Base-by-base conservation (phyloP, 2,797 vertebrate genomes). In the Oreortyx pictus region DNA sequence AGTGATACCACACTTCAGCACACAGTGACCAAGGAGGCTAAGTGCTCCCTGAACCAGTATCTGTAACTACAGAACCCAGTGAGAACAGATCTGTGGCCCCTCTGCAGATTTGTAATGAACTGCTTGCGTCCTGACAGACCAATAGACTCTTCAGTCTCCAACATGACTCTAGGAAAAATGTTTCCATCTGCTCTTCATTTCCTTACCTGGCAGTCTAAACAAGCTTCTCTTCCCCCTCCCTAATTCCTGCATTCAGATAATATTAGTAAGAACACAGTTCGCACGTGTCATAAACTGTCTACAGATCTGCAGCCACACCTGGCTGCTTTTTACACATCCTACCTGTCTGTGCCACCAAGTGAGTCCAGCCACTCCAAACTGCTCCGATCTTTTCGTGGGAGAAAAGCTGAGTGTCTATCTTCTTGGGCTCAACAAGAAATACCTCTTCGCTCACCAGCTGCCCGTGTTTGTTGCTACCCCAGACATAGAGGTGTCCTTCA, bases 291-390 rank as follows among this genome's bases (percentile, higher is more conserved):
- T 76, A 65, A 20, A 62, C 29, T 67, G 47, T 64, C 65, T 49
- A 50, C 35, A 87, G 22, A 4, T 72, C 57, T 39, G 23, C 37
- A 66, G 56, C 12, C 35, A 2, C 33, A 25, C 9, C 44, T 52
- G 43, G 47, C 39, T 76, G 64, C 37, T 82, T 91, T 80, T 87
- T 27, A 43, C 46, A 61, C 60, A 39, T 62, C 96, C 90, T 96
- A 99, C 99, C 98, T 97, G 99, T 99, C 94, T 79, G 98, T 81
- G 98, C 98, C 62, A 99, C 97, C 78, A 98, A 85, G 76, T 99
- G 99, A 7, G 99, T 99, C 99, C 99, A 99, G 91, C 99, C 99
- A 35, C 98, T 99, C 98, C 98, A 98, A 23, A 98, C 93, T 4
- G 96, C 95, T 52, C 44, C 87, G 59, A 98, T 94, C 91, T 97